phyloP scores from a whole-genome alignment of 2,113 vertebrate genomes.

The Vanacampus margaritifer region DNA sequence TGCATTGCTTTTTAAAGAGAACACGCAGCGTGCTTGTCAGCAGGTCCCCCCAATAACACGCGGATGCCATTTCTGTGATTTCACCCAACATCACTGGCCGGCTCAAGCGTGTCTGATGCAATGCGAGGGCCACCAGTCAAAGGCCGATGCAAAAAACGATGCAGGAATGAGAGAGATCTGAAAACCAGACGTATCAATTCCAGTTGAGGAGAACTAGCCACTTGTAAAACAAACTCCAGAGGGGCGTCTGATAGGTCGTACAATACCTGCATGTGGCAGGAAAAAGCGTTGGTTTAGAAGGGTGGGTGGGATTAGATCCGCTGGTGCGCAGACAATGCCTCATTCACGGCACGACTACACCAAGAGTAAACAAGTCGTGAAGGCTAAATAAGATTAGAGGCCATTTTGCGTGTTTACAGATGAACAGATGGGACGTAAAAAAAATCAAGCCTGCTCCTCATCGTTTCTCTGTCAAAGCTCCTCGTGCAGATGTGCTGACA shows the following conservation, averaged over 20 bases:
- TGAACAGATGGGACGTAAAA: slow-evolving; percentile 46
- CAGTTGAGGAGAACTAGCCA: slow-evolving; percentile 7
- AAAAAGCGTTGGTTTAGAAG: slow-evolving; percentile 36
- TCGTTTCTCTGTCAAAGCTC: slow-evolving; percentile 34
- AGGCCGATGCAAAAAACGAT: slow-evolving; percentile 6
- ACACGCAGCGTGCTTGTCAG: slow-evolving; percentile 38
- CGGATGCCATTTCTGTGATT: slow-evolving; percentile 40
- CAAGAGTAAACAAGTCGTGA: slow-evolving; percentile 64
- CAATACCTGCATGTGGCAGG: slow-evolving; percentile 55
- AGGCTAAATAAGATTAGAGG: slow-evolving; percentile 60
- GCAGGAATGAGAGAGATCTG: slow-evolving; percentile 21
- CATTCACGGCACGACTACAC: slow-evolving; percentile 54
- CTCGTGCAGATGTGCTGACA: slow-evolving; percentile 34
- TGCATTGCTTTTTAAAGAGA: slow-evolving; percentile 35
- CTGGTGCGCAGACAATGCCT: slow-evolving; percentile 60
- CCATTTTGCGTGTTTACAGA: slow-evolving; percentile 61
- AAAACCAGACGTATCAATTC: slow-evolving; percentile 39
- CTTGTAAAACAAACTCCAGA: slow-evolving; percentile 31
- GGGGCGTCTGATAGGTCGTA: slow-evolving; percentile 38
- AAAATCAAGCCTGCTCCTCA: slow-evolving; percentile 34
- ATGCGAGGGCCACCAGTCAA: slow-evolving; percentile 33
- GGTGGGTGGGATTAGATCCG: slow-evolving; percentile 52
- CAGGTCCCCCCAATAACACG: slow-evolving; percentile 29
- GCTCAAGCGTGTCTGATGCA: slow-evolving; percentile 42
- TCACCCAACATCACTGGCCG: slow-evolving; percentile 32